Base-by-base conservation (phyloP, 2,888 invertebrate genomes). In the Brenthis ino region DNA sequence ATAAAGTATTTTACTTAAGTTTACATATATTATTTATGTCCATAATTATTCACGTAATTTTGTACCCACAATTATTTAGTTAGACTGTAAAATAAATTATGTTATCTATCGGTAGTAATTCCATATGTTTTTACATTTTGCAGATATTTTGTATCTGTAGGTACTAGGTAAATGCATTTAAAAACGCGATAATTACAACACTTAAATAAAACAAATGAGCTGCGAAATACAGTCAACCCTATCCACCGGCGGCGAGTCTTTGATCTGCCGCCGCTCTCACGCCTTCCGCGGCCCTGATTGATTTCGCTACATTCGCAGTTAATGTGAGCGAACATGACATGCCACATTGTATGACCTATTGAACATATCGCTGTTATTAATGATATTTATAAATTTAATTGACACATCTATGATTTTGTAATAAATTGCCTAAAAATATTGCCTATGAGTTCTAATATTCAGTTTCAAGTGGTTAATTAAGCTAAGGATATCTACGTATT, bases 241-340 rank as follows among this genome's bases (percentile, higher is more conserved):
- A 65, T 57, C 53, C 68, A 68, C 71, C 72, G 75, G 72, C 75
- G 75, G 75, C 75, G 75, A 67, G 76, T 71, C 78, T 78, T 79
- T 80, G 78, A 79, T 79, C 74, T 74, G 71, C 68, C 72, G 74
- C 78, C 67, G 78, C 79, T 78, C 78, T 79, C 78, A 79, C 79
- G 77, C 79, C 79, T 75, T 75, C 72, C 75, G 75, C 74, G 77
- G 72, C 74, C 76, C 73, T 76, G 77, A 80, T 80, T 80, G 79
- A 80, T 80, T 78, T 79, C 76, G 75, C 77, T 75, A 77, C 78
- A 76, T 77, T 77, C 74, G 74, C 75, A 74, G 74, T 77, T 78
- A 77, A 76, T 72, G 74, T 71, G 66, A 70, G 64, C 68, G 54
- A 64, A 60, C 60, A 57, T 63, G 67, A 54, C 57, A 54, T 43